Conservation (phyloP, 2,113 vertebrate species). For the Dipodomys stephensi region DNA sequence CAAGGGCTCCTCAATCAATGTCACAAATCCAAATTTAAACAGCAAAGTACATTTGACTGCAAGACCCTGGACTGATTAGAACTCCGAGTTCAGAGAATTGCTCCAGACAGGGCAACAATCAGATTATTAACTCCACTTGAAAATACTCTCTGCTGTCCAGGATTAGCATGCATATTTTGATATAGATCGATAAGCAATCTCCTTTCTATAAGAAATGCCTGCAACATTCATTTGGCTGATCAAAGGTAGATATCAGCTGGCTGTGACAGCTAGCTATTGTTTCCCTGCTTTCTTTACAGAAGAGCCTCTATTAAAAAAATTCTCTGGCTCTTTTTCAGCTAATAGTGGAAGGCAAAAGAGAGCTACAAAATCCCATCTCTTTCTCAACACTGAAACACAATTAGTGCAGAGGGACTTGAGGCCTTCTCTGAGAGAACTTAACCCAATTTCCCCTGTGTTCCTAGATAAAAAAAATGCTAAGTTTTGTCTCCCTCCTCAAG, state of each 20-base stretch:
- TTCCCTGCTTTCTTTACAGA: conserved; percentile 92
- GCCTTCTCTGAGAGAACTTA: conserved; percentile 86
- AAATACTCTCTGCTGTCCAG: conserved; percentile 95
- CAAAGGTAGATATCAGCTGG: conserved; percentile 96
- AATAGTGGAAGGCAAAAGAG: conserved; percentile 95
- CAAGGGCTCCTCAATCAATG: conserved; percentile 99
- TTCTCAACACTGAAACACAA: conserved; percentile 90
- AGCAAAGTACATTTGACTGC: conserved; percentile 99
- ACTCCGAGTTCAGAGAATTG: conserved; percentile 99
- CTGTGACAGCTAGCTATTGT: conserved; percentile 98
- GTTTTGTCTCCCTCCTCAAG: neutral
- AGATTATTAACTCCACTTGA: conserved; percentile 99
- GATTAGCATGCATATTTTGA: conserved; percentile 99
- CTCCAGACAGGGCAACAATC: conserved; percentile 98
- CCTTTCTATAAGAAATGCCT: conserved; percentile 99
- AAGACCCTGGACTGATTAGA: conserved; percentile 99
- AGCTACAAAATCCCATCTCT: conserved; percentile 95
- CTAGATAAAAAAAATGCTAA: conserved; percentile 40
- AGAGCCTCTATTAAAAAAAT: conserved; percentile 90
- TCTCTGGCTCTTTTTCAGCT: conserved; percentile 89
- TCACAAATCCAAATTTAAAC: conserved; percentile 99
- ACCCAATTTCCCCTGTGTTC: conserved; percentile 83
- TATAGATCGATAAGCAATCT: conserved; percentile 99
- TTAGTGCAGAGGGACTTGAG: conserved; percentile 88
- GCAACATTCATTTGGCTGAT: conserved; percentile 99